phyloP scores from a whole-genome alignment of 2,797 vertebrate species.

The Chelon auratus region DNA sequence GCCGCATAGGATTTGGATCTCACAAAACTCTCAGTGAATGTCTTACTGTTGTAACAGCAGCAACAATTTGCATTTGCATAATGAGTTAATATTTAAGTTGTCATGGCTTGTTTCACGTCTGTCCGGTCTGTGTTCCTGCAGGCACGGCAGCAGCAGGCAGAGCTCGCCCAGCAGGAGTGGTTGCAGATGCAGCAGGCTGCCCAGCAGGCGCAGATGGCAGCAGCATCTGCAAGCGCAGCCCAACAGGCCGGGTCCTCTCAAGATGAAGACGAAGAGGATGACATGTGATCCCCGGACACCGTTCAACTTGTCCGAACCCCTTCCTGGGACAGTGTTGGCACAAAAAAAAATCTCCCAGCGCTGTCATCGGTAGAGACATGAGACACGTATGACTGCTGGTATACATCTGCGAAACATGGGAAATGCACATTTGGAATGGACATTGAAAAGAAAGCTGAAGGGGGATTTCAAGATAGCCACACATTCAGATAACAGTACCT shows the following conservation, averaged over 20 bases:
- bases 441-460: conserved; percentile 25
- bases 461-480: conserved; percentile 28
- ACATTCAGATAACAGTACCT: conserved; percentile 44
- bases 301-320: conserved; percentile 28
- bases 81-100: too few relatives aligned
- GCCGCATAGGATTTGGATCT: too few relatives aligned
- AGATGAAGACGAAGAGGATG: conserved; percentile 98
- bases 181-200: conserved; percentile 99
- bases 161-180: conserved; percentile 98
- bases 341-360: conserved; percentile 78
- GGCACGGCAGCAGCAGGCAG: conserved; percentile 99
- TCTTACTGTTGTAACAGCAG: too few relatives aligned
- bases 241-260: conserved; percentile 97
- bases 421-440: conserved; percentile 48
- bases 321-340: conserved; percentile 80
- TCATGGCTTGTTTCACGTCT: not conserved
- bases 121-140: conserved; percentile 55
- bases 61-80: too few relatives aligned
- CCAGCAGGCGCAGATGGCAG: conserved; percentile 97
- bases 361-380: conserved; percentile 83
- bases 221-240: conserved; percentile 92
- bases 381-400: conserved; percentile 81
- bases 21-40: too few relatives aligned
- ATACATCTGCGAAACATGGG: conserved; percentile 25
- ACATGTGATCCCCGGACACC: conserved; percentile 88